Evolutionary conservation across 2,797 vertebrate species (phyloP).

Genomic region (Bucorvus abyssinicus): DNA sequence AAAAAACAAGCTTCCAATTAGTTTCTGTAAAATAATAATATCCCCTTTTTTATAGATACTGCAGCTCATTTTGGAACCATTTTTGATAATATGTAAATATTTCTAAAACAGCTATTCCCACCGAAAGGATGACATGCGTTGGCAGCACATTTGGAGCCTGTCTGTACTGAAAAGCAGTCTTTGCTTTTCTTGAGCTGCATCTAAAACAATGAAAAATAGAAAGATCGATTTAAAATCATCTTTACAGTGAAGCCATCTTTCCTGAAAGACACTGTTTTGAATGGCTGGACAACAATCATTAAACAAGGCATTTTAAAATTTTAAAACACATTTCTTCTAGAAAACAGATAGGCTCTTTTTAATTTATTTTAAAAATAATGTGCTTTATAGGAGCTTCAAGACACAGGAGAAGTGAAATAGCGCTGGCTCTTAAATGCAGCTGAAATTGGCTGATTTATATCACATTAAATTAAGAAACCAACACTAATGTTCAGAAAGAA

Average conservation of each 20-base stretch:
- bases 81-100: conserved; percentile 79
- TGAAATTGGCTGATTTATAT: background rate
- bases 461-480: background rate
- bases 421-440: background rate
- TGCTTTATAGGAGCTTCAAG: background rate
- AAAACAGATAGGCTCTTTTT: background rate
- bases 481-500: background rate
- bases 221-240: conserved; percentile 31
- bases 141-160: conserved; percentile 24
- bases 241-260: background rate
- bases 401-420: background rate
- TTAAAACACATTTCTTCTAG: background rate
- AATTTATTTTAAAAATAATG: background rate
- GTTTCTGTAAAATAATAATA: conserved; percentile 80
- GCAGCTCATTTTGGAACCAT: conserved; percentile 77
- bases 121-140: conserved; percentile 60
- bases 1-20: conserved; percentile 83
- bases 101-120: conserved; percentile 62
- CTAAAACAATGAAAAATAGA: conserved; percentile 51
- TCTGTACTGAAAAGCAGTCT: conserved; percentile 10
- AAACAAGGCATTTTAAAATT: background rate
- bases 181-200: conserved; percentile 36
- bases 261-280: conserved; percentile 5
- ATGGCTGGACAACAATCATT: background rate
- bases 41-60: conserved; percentile 68